Conservation (phyloP, 2,797 vertebrate species). For the Microctenopoma lineatum region DNA sequence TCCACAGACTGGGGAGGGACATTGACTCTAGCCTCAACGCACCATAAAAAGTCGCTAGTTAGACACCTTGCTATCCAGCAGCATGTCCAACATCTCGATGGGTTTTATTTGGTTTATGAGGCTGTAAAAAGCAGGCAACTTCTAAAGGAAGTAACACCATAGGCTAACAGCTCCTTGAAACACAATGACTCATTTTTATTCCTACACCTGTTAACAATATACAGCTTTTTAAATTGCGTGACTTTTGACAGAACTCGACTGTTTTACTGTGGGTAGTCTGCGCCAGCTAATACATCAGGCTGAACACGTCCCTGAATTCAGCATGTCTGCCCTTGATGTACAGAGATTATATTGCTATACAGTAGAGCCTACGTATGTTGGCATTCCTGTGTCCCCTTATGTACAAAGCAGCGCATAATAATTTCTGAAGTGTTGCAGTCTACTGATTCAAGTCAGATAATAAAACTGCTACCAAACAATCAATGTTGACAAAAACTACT, state of each 20-base stretch:
- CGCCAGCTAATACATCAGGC: neutral
- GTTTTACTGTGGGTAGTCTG: neutral
- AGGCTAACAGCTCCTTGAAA: neutral
- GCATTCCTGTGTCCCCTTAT: constrained; percentile 4
- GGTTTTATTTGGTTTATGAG: neutral
- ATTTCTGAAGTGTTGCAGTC: neutral
- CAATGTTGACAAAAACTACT: neutral
- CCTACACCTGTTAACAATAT: neutral
- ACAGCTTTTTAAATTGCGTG: neutral
- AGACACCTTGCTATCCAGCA: neutral
- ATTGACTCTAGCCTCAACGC: neutral
- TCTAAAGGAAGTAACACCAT: too few relatives aligned
- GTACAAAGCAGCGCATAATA: constrained; percentile 1
- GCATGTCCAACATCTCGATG: neutral
- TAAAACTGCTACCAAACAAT: constrained; percentile 7
- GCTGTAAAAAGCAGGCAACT: neutral
- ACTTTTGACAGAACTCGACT: constrained; percentile 1
- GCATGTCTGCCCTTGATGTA: neutral
- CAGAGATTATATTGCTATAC: neutral
- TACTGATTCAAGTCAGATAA: constrained; percentile 15
- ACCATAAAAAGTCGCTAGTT: neutral
- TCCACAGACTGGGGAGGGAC: neutral
- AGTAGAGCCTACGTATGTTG: too few relatives aligned
- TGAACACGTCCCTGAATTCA: constrained; percentile 1
- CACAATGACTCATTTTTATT: neutral